Percentiles rank a stretch among this genome's conserved stretches.
Conservation (phyloP, 1,140 invertebrate species). For the Euschistus heros region DNA sequence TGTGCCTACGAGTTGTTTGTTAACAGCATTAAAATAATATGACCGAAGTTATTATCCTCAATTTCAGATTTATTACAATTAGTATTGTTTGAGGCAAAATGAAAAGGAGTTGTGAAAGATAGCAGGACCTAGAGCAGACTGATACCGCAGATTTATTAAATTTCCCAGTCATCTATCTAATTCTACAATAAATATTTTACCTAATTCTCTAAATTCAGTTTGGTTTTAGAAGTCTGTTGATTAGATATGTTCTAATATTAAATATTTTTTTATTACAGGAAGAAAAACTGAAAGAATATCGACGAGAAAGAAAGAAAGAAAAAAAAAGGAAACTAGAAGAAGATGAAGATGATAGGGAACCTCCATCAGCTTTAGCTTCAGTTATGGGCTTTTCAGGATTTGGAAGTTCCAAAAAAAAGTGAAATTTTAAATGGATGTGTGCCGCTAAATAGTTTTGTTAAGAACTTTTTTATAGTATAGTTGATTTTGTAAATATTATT, state of each 20-base stretch:
- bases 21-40: too few species aligned
- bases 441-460: neutral
- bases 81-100: too few species aligned
- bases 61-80: too few species aligned
- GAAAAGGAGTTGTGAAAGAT: too few species aligned
- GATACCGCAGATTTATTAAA: too few species aligned
- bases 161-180: neutral
- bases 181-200: neutral
- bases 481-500: neutral
- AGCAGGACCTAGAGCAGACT: too few species aligned
- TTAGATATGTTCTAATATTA: neutral
- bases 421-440: neutral
- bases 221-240: neutral
- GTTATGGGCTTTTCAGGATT: constrained; percentile 98
- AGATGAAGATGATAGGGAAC: constrained; percentile 46
- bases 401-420: constrained; percentile 72
- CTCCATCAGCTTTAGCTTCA: constrained; percentile 73
- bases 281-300: constrained; percentile 85
- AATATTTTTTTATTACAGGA: constrained; percentile 46
- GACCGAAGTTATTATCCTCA: too few species aligned
- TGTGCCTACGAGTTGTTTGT: too few species aligned
- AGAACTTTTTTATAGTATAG: neutral
- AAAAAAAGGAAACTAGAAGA: constrained; percentile 78
- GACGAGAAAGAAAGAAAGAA: constrained; percentile 81
- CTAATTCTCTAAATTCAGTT: neutral